phyloP scores from a whole-genome alignment of 2,797 vertebrate species.

The Heteromormyrus szaboi region DNA sequence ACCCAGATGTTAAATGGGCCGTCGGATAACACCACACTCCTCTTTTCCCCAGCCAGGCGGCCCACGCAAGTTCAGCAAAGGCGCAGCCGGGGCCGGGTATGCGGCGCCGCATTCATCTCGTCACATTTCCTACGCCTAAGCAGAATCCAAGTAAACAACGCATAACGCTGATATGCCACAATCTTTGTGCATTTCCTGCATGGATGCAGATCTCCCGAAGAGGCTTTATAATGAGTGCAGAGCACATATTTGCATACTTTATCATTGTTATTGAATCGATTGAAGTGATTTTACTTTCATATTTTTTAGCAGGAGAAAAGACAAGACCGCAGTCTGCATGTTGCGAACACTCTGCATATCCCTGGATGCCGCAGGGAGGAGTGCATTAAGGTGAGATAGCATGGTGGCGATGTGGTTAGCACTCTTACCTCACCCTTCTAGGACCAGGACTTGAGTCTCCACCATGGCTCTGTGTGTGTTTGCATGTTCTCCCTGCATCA shows the following conservation, averaged over 20 bases:
- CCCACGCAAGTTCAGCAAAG: background rate
- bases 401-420: background rate
- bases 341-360: background rate
- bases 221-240: background rate
- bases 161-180: background rate
- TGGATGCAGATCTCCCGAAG: background rate
- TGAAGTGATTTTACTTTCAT: background rate
- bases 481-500: background rate
- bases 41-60: background rate
- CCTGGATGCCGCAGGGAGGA: background rate
- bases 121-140: background rate
- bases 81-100: background rate
- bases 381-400: background rate
- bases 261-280: background rate
- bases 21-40: background rate
- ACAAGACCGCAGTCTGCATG: background rate
- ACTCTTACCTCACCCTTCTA: background rate
- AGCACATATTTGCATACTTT: background rate
- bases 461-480: background rate
- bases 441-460: background rate
- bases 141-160: background rate
- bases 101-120: background rate
- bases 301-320: background rate
- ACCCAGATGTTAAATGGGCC: conserved; percentile 6
- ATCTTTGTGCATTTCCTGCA: background rate